phyloP scores from a whole-genome alignment of 2,888 invertebrate species.

The Agrilus mali region DNA sequence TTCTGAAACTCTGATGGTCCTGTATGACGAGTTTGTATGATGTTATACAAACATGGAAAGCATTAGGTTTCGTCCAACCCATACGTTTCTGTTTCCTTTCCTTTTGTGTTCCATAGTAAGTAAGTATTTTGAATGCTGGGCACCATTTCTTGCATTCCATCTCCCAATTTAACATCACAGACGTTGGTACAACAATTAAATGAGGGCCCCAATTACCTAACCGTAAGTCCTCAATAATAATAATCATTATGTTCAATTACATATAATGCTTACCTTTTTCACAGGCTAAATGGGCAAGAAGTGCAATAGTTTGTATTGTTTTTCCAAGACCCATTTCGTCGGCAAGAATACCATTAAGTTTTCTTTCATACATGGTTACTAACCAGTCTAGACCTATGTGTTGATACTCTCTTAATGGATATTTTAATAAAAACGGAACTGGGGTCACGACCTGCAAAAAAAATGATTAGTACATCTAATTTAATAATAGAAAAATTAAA shows the following conservation, averaged over 20 bases:
- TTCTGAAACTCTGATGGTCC: constrained; percentile 93
- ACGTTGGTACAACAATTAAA: constrained; percentile 96
- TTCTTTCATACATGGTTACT: constrained; percentile 89
- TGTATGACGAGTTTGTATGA: constrained; percentile 97
- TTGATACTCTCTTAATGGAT: constrained; percentile 86
- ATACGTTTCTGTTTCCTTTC: constrained; percentile 84
- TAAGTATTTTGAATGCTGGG: constrained; percentile 96
- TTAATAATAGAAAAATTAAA: constrained; percentile 4
- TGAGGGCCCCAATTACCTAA: constrained; percentile 93
- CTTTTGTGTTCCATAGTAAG: constrained; percentile 94
- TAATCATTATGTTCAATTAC: neutral
- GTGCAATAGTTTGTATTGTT: constrained; percentile 92
- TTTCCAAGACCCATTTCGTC: constrained; percentile 97
- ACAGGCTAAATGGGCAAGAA: constrained; percentile 87
- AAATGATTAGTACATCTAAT: constrained; percentile 1
- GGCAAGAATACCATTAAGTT: constrained; percentile 90
- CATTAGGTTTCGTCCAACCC: constrained; percentile 97
- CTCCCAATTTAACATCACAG: constrained; percentile 99
- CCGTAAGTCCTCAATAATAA: constrained; percentile 9
- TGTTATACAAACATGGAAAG: constrained; percentile 96
- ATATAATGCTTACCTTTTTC: constrained; percentile 47
- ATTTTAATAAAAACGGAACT: constrained; percentile 86
- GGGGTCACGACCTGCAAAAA: constrained; percentile 67
- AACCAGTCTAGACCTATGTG: constrained; percentile 97
- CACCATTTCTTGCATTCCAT: constrained; percentile 99